A percentile compares a stretch with the other conserved stretches of the same genome.
Evolutionary conservation across 2,113 vertebrate genomes (phyloP).

Genomic region (Anthoscopus minutus): DNA sequence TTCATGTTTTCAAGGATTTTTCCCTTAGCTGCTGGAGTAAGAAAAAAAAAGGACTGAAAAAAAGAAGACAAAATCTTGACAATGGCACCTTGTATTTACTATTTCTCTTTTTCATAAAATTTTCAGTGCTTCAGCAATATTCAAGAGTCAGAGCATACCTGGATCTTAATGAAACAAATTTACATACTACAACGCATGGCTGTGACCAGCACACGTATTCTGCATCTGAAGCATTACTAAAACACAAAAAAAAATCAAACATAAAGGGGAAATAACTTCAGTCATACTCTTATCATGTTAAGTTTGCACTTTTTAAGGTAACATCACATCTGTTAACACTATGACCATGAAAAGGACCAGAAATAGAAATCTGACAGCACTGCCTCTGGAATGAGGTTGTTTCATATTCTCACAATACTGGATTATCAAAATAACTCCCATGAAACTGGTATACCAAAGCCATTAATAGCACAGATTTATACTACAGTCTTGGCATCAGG

Average conservation of each 20-base stretch:
- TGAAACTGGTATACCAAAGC: constrained; percentile 57
- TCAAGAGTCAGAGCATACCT: neutral
- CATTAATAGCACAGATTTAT: constrained; percentile 54
- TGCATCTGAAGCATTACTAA: neutral
- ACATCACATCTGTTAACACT: constrained; percentile 15
- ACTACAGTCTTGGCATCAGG: constrained; percentile 3
- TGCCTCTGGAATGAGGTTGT: constrained; percentile 47
- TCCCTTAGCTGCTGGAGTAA: neutral
- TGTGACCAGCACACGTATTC: neutral
- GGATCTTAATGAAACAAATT: neutral
- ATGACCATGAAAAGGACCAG: constrained; percentile 1
- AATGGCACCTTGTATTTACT: neutral
- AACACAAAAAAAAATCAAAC: neutral
- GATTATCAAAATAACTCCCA: constrained; percentile 53
- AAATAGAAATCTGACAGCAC: constrained; percentile 52
- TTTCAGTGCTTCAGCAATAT: neutral
- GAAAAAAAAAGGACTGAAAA: neutral
- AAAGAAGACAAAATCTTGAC: neutral
- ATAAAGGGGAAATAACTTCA: neutral
- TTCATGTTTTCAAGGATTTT: neutral
- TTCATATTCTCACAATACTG: constrained; percentile 53
- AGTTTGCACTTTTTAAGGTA: neutral
- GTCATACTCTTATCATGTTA: neutral
- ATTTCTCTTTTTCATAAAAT: neutral
- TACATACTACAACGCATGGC: neutral